Base-by-base conservation (phyloP, 2,797 vertebrate species). In the Distichodus sexfasciatus region DNA sequence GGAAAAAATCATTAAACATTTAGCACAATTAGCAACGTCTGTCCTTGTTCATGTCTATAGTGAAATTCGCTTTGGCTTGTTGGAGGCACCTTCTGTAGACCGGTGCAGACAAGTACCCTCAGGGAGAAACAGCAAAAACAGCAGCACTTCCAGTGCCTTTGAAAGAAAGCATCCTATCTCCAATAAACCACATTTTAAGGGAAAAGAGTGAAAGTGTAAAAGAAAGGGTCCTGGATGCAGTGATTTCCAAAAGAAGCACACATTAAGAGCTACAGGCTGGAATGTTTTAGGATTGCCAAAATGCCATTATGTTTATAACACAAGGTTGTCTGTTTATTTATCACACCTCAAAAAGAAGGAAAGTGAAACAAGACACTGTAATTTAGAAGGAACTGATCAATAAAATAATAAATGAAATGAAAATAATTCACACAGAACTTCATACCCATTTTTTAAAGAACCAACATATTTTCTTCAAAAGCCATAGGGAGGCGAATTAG, bases 1-100 rank as follows among this genome's bases (percentile, higher is more conserved):
- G 31, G 21, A 29, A 53, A 43, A 61, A 81, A 78, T 76, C 76
- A 76, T 79, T 48, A 76, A 74, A 54, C 75, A 72, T 81, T 71
- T 57, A 75, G 54, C 57, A n/a, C 68, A 28, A 53, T 63, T 54
- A 29, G 31, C 54, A 67, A 53, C 33, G 46, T 21, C 35, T 50
- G 44, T 67, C 43, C 47, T 53, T 11, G 26, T 62, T 48, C 28
- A 53, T 47, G 19, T 47, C 57, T 53, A 44, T 46, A 41, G 46
- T 62, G 57, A 38, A 51, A 72, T 80, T 72, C 69, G 54, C 70
- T 43, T 69, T 78, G 72, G 61, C 66, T 40, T 23, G 54, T 51
- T 26, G 40, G 43, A 50, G 44, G 23, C 57, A 62, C 69, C 74
- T 72, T 70, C 71, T 69, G 69, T 69, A 12, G 15, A 15, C 24